phyloP scores from a whole-genome alignment of 2,113 vertebrate genomes.

The Indicator maculatus region DNA sequence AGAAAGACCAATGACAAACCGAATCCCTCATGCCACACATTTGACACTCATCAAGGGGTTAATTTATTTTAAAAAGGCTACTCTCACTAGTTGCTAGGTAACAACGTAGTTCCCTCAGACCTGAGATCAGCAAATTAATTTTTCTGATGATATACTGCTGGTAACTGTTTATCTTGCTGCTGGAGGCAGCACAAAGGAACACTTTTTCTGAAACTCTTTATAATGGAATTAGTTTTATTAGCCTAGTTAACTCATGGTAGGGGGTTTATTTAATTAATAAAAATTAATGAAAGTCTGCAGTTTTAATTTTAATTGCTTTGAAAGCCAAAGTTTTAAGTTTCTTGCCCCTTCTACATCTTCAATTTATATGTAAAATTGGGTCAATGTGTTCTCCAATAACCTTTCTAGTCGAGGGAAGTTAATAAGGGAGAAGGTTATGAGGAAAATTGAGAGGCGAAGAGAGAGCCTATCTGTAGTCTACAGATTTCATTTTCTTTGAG shows the following conservation, averaged over 20 bases:
- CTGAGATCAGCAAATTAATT: constrained; percentile 21
- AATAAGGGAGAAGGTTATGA: neutral
- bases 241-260: neutral
- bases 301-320: neutral
- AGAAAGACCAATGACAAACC: neutral
- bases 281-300: neutral
- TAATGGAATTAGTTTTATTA: neutral
- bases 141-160: neutral
- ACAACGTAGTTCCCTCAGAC: constrained; percentile 1
- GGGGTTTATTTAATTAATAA: too few species aligned
- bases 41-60: neutral
- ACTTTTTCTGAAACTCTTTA: neutral
- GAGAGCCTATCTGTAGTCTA: neutral
- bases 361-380: neutral
- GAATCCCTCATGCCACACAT: neutral
- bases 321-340: neutral
- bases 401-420: neutral
- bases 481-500: neutral
- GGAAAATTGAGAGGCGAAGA: neutral
- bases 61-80: neutral
- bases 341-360: neutral
- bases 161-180: neutral
- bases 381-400: neutral
- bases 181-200: neutral
- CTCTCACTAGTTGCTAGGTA: constrained; percentile 46